A percentile compares a stretch with the other conserved stretches of the same genome.
Evolutionary conservation across 2,113 vertebrate species (phyloP).

Genomic region (Benitochromis conjunctus): DNA sequence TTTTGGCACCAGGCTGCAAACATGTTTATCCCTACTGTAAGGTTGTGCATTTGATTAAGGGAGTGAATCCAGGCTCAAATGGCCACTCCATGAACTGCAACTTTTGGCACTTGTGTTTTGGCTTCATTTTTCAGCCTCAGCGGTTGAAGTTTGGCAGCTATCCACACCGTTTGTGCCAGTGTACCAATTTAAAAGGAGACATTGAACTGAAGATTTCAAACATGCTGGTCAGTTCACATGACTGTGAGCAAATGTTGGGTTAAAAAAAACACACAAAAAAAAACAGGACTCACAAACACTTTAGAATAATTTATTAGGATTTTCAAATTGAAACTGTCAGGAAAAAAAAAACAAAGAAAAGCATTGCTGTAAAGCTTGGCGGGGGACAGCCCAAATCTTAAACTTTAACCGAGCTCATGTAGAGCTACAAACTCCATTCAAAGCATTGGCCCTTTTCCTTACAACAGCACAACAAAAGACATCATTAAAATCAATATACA

Average conservation of each 20-base stretch:
- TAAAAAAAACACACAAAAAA: background rate
- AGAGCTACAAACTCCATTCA: constrained; percentile 40
- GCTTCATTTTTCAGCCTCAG: background rate
- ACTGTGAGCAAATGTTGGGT: background rate
- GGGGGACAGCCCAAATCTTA: constrained; percentile 52
- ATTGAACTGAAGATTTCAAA: background rate
- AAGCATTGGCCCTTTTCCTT: constrained; percentile 58
- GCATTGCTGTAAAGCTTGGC: constrained; percentile 61
- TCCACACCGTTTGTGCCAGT: background rate
- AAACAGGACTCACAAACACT: constrained; percentile 58
- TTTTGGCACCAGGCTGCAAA: background rate
- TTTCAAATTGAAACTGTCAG: constrained; percentile 91
- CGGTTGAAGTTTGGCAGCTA: background rate
- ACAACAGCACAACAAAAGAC: constrained; percentile 64
- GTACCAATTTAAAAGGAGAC: background rate
- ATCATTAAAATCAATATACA: constrained; percentile 64
- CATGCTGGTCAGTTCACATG: background rate
- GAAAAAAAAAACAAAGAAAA: constrained; percentile 65
- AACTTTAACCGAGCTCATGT: constrained; percentile 46
- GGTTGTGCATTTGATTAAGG: background rate
- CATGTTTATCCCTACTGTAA: background rate
- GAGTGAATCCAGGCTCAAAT: background rate
- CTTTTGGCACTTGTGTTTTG: background rate
- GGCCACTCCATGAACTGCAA: background rate
- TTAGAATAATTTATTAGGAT: constrained; percentile 99